Percentiles rank a stretch among this genome's conserved stretches.
Evolutionary conservation across 2,888 invertebrate genomes (phyloP).

Genomic region (Petrophora chlorosata): DNA sequence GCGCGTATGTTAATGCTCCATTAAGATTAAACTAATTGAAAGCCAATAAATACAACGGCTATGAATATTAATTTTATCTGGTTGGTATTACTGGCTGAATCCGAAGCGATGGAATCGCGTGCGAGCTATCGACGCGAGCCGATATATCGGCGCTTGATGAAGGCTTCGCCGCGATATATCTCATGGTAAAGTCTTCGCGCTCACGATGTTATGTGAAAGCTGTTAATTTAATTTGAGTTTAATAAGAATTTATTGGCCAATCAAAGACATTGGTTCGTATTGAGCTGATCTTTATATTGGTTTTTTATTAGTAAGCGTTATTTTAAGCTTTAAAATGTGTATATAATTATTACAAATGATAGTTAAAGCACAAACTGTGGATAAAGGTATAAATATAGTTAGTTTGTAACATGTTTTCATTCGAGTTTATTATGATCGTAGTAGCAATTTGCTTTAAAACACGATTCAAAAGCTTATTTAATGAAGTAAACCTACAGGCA

Average conservation of each 20-base stretch:
- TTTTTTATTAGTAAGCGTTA: not conserved
- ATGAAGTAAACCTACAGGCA: too few relatives aligned
- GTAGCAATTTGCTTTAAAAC: too few relatives aligned
- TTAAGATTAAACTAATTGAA: slow-evolving; percentile 84
- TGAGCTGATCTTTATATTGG: not conserved
- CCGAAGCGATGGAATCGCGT: slow-evolving; percentile 59
- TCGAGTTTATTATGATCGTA: too few relatives aligned
- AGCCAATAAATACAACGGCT: slow-evolving; percentile 84
- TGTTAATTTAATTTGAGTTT: slow-evolving; percentile 3
- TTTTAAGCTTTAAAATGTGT: not conserved
- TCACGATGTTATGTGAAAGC: not conserved
- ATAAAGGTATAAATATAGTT: too few relatives aligned
- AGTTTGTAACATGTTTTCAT: too few relatives aligned
- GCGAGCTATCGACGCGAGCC: slow-evolving; percentile 51
- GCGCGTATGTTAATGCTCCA: slow-evolving; percentile 82
- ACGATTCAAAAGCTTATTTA: too few relatives aligned
- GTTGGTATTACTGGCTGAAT: slow-evolving; percentile 55
- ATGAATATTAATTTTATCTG: slow-evolving; percentile 84
- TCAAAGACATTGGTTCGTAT: not conserved
- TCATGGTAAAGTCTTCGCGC: slow-evolving; percentile 1
- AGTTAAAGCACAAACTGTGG: too few relatives aligned
- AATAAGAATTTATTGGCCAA: not conserved
- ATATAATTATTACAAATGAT: too few relatives aligned
- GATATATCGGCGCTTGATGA: slow-evolving; percentile 31
- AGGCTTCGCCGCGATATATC: slow-evolving; percentile 12